Base-by-base conservation (phyloP, 2,888 invertebrate genomes). In the Malachius bipustulatus region DNA sequence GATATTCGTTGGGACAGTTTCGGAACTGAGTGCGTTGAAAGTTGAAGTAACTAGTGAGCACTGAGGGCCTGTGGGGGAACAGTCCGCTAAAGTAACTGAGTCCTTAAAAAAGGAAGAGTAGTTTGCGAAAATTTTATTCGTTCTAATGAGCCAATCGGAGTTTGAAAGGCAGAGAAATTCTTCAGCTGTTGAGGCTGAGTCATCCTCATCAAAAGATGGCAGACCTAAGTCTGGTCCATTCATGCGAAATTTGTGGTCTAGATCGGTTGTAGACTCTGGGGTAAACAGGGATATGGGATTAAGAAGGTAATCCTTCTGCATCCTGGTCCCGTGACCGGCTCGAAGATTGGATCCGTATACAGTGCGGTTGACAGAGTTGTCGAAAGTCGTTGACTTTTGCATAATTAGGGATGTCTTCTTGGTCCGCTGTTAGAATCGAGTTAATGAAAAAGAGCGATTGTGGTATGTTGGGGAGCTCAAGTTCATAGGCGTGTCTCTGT, bases 261-360 rank as follows among this genome's bases (percentile, higher is more conserved):
- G 31, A 13, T 30, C 31, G 13, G 31, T 15, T 16, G 31, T 30
- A 8, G 31, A 30, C 16, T 30, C 31, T 9, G 31, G 31, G 16
- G 31, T 14, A 16, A 16, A 30, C 10, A 30, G 15, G 10, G 16
- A n/a, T 15, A 30, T 16, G n/a, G 31, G 31, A 10, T 30, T 30
- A 9, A 30, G 15, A 11, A 30, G 31, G 31, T 30, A 30, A 14
- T 30, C 31, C 31, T 30, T 30, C 11, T 30, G 31, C 15, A 30
- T 10, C 16, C 31, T 30, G 15, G 31, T 30, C 31, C 31, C 15
- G 6, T 30, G 14, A 11, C 14, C 3, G 10, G 30, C 11, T 4
- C 3, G 13, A 6, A 30, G 14, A 11, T 10, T 3, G 13, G 30
- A 30, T 11, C 30, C 30, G 11, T 30, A 30, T 4, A 30, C 14